A percentile compares a stretch with the other conserved stretches of the same genome.
Conservation (phyloP, 2,888 invertebrate genomes). For the Frankliniella fusca region DNA sequence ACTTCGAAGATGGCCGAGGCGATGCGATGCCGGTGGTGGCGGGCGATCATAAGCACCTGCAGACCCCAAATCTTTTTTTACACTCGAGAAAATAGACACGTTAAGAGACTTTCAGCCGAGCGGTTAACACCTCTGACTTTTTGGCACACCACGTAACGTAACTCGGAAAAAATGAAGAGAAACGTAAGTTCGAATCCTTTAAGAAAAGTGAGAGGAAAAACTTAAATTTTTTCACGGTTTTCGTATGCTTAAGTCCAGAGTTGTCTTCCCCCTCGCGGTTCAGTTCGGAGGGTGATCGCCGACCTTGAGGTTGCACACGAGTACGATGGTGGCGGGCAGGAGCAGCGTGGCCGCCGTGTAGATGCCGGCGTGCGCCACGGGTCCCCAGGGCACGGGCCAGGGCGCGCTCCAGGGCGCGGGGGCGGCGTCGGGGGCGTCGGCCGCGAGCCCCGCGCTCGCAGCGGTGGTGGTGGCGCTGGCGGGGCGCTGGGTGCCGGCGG, state of each 20-base stretch:
- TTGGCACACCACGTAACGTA: no score
- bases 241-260: neutral
- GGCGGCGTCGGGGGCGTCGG: neutral
- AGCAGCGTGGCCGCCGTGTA: slow-evolving; percentile 63
- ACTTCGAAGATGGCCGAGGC: slow-evolving; percentile 82
- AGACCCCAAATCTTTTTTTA: no score
- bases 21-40: slow-evolving; percentile 75
- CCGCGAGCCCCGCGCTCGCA: slow-evolving; percentile 57
- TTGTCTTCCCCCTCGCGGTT: neutral
- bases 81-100: no score
- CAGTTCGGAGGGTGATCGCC: slow-evolving; percentile 32
- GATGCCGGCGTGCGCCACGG: slow-evolving; percentile 61
- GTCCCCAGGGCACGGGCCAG: slow-evolving; percentile 48
- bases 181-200: slow-evolving; percentile 11
- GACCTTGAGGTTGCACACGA: slow-evolving; percentile 68
- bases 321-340: slow-evolving; percentile 63
- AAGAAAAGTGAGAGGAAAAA: slow-evolving; percentile 4
- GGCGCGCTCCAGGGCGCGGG: slow-evolving; percentile 55
- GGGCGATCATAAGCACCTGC: slow-evolving; percentile 51
- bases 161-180: neutral
- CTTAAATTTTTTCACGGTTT: no score
- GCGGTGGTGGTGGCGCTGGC: slow-evolving; percentile 54
- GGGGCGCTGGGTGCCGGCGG: neutral
- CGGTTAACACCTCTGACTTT: no score
- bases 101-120: no score